A percentile compares a stretch with the other conserved stretches of the same genome.
Evolutionary conservation across 2,113 vertebrate genomes (phyloP).

Genomic region (Hydropotes inermis): DNA sequence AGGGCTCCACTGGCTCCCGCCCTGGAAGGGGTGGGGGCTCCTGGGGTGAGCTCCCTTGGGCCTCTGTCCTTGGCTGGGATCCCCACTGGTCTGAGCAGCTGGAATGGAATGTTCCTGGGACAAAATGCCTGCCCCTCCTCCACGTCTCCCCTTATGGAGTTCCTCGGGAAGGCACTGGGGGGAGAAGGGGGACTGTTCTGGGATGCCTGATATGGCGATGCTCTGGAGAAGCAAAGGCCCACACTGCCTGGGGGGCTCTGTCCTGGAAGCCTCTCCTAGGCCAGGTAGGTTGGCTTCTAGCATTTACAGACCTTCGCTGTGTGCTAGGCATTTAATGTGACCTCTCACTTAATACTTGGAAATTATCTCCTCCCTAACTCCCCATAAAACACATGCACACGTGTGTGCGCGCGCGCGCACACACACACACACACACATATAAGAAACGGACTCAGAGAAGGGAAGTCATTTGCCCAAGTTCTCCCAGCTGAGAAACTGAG

Average conservation of each 20-base stretch:
- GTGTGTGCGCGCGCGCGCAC: too few relatives aligned
- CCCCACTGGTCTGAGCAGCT: conserved; percentile 59
- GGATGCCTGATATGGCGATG: conserved; percentile 67
- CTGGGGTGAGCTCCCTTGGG: conserved; percentile 4
- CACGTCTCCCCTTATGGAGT: conserved; percentile 51
- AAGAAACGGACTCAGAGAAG: neutral
- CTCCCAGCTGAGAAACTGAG: neutral
- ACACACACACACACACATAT: neutral
- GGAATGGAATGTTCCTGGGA: conserved; percentile 76
- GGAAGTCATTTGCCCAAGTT: neutral
- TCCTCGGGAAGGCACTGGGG: neutral
- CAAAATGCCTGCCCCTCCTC: conserved; percentile 49
- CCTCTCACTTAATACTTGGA: neutral
- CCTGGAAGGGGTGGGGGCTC: neutral
- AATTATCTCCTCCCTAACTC: neutral
- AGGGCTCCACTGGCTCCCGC: neutral
- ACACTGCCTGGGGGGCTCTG: neutral
- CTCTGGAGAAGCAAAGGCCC: neutral
- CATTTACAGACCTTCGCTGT: neutral
- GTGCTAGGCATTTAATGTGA: neutral
- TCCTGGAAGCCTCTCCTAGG: neutral
- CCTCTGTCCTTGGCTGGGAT: conserved; percentile 66
- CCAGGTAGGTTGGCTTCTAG: neutral
- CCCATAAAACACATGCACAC: neutral
- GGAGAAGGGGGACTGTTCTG: neutral